Base-by-base conservation (phyloP, 2,888 invertebrate species). In the Axea sp. region DNA sequence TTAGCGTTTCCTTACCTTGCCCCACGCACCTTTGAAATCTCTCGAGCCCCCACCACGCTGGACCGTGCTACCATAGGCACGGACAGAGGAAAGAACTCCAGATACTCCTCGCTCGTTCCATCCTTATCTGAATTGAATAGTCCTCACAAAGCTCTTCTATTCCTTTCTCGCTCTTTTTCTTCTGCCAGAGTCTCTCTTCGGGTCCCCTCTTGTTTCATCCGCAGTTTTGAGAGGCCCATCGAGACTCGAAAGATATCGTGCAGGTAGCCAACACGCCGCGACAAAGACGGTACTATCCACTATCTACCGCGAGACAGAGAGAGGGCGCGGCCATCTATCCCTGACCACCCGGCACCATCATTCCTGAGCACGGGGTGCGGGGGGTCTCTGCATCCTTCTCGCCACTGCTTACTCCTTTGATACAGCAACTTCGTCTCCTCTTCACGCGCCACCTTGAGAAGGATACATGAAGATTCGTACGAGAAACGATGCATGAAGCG, bases 271-370 rank as follows among this genome's bases (percentile, higher is more conserved):
- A 75, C 64, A 76, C 59, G 55, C 65, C 39, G 14, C 57, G 39
- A 77, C 31, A 64, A 68, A 57, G 78, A 78, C 28, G 43, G 7
- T 11, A 19, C 28, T 17, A 57, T 30, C 71, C 71, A 26, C 15
- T 69, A 19, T 59, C 22, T 28, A 47, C 37, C 53, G 57, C 11
- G 68, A 26, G 77, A 76, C 73, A 59, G 53, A 51, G 57, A 60
- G 43, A 55, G 37, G 65, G 60, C 51, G 55, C 43, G 64, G 59
- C 62, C 51, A 45, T 71, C 71, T 71, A 51, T 65, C 78, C 68
- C 73, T 57, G 81, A 80, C 83, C 83, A 84, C 83, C 84, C 83
- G 83, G 82, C 78, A 82, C 82, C 82, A 78, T 80, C 79, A 76
- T 77, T 76, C 75, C 77, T 28, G 11, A 8, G 64, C 45, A 14